Percentiles rank a stretch among this genome's conserved stretches.
These are phyloP conservation scores for Tenthredo mesomela DNA, from an alignment of 2,888 invertebrate species.

Conservation along the genomic window DNA sequence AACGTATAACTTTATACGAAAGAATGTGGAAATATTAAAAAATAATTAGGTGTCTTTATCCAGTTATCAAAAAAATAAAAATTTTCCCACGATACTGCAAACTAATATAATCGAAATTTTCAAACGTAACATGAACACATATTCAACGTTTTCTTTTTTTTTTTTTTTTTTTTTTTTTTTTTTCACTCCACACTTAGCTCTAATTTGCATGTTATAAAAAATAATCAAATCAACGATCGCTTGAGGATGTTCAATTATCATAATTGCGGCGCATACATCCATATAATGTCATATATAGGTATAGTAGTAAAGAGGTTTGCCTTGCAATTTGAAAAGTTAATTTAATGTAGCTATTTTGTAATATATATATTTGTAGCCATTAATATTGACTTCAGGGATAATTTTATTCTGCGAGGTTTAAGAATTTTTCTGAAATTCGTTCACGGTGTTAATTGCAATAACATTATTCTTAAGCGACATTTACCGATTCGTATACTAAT, in stretches of 20 bases:
- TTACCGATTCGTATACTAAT: slow-evolving; percentile 22
- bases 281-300: background rate
- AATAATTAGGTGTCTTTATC: background rate
- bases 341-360: background rate
- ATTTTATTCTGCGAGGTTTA: background rate
- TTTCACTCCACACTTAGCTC: background rate
- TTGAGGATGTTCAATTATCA: background rate
- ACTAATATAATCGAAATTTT: background rate
- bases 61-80: background rate
- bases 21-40: background rate
- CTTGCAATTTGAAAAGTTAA: slow-evolving; percentile 17
- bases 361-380: background rate
- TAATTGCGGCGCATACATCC: background rate
- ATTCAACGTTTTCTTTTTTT: background rate
- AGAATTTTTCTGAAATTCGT: background rate
- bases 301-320: slow-evolving; percentile 2
- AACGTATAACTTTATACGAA: background rate
- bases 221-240: background rate
- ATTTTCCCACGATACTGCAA: background rate
- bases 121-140: background rate
- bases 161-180: background rate
- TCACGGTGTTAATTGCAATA: slow-evolving; percentile 14
- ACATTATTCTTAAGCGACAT: slow-evolving; percentile 39
- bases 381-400: background rate
- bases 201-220: background rate